These are phyloP conservation scores for Melieria omissa DNA, from an alignment of 2,888 invertebrate genomes.

Conservation along the genomic window DNA sequence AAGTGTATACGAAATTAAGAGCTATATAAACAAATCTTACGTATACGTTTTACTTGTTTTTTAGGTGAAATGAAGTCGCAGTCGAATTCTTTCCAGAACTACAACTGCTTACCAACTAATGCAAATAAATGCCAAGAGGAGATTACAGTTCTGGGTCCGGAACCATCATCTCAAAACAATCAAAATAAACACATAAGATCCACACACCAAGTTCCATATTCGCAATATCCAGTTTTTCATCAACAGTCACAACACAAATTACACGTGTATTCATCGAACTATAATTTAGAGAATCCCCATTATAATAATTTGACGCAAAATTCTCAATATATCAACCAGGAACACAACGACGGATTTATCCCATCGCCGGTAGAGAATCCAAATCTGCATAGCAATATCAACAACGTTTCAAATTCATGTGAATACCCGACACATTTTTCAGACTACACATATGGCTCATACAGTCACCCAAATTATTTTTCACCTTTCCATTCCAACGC, in stretches of 20 bases:
- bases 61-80: too few relatives aligned
- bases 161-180: too few relatives aligned
- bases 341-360: too few relatives aligned
- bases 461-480: constrained; percentile 59
- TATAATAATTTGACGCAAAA: constrained; percentile 29
- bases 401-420: constrained; percentile 51
- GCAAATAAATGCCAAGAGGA: too few relatives aligned
- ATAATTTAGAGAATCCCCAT: constrained; percentile 32
- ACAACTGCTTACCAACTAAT: too few relatives aligned
- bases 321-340: constrained; percentile 35
- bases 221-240: constrained; percentile 18
- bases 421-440: constrained; percentile 54
- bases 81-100: too few relatives aligned
- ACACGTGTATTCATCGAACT: constrained; percentile 20
- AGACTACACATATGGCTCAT: constrained; percentile 57
- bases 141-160: too few relatives aligned
- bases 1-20: too few relatives aligned
- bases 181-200: constrained; percentile 22
- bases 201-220: constrained; percentile 17
- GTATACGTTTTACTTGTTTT: too few relatives aligned
- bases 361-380: too few relatives aligned
- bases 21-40: too few relatives aligned
- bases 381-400: constrained; percentile 48
- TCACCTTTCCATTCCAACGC: constrained; percentile 51
- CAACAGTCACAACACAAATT: constrained; percentile 22